Conservation (phyloP, 2,888 invertebrate genomes). For the Morpho achilles region DNA sequence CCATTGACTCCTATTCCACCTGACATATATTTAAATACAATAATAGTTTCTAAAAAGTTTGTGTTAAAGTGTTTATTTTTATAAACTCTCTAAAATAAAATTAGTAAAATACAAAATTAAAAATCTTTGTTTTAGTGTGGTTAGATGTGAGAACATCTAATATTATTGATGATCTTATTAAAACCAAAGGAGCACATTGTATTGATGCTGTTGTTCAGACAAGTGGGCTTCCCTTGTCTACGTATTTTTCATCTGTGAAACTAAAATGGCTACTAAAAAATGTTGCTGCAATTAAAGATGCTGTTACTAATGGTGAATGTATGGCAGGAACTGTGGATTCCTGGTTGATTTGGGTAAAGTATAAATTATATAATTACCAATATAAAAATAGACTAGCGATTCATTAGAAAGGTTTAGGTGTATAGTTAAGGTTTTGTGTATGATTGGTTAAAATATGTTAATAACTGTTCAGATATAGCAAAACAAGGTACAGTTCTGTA, state of each 20-base stretch:
- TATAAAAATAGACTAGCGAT: neutral
- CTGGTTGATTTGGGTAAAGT: constrained; percentile 94
- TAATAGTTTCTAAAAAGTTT: no score
- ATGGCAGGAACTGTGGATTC: constrained; percentile 95
- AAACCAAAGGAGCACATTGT: constrained; percentile 58
- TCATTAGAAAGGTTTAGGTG: no score
- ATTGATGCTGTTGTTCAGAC: constrained; percentile 59
- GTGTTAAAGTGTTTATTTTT: no score
- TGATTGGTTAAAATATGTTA: no score
- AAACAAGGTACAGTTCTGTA: no score
- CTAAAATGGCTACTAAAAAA: constrained; percentile 96
- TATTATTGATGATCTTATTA: constrained; percentile 86
- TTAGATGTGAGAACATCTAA: constrained; percentile 92
- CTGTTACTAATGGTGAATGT: constrained; percentile 84
- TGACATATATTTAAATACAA: no score
- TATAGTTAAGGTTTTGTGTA: neutral
- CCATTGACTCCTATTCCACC: no score
- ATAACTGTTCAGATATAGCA: no score
- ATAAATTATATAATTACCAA: constrained; percentile 3
- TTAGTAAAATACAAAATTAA: no score
- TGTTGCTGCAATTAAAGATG: constrained; percentile 84
- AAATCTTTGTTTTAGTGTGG: constrained; percentile 84
- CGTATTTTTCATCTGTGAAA: constrained; percentile 98
- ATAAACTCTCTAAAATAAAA: no score
- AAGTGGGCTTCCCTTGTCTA: constrained; percentile 96